Conservation (phyloP, 2,888 invertebrate species). For the Pemphredon lugubris region DNA sequence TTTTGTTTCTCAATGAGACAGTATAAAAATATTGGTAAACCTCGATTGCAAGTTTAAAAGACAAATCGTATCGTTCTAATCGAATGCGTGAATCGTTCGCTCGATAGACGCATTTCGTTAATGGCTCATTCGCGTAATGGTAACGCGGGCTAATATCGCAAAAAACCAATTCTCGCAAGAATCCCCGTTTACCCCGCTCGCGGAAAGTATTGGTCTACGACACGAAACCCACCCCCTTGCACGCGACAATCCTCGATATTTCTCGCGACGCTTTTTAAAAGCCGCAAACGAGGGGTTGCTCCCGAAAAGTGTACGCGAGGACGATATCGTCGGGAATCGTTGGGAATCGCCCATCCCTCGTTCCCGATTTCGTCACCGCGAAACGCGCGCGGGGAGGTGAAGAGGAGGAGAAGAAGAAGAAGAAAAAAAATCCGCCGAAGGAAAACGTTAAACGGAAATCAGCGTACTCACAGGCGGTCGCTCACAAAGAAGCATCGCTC, state of each 20-base stretch:
- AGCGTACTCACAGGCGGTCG: slow-evolving; percentile 60
- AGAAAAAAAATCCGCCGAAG: slow-evolving; percentile 54
- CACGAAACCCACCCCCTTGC: background rate
- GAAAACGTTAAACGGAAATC: slow-evolving; percentile 76
- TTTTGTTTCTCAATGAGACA: no score
- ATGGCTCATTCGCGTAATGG: no score
- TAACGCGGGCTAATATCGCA: no score
- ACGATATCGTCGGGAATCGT: slow-evolving; percentile 19
- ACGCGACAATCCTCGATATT: background rate
- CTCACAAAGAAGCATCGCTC: slow-evolving; percentile 57
- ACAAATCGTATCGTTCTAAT: no score
- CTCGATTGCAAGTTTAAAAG: no score
- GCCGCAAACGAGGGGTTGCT: slow-evolving; percentile 20
- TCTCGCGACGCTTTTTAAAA: background rate
- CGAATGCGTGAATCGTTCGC: no score
- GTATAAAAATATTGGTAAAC: no score
- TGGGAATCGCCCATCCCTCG: slow-evolving; percentile 15
- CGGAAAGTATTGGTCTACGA: background rate
- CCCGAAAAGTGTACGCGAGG: no score
- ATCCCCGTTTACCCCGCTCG: background rate
- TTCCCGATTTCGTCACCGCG: slow-evolving; percentile 21
- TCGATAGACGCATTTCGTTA: no score
- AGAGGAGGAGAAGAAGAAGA: background rate
- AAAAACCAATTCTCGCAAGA: no score
- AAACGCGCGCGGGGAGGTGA: background rate